Percentiles rank a stretch among this genome's conserved stretches.
phyloP scores from a whole-genome alignment of 2,888 invertebrate species.

The Trichogramma dendrolimi region DNA sequence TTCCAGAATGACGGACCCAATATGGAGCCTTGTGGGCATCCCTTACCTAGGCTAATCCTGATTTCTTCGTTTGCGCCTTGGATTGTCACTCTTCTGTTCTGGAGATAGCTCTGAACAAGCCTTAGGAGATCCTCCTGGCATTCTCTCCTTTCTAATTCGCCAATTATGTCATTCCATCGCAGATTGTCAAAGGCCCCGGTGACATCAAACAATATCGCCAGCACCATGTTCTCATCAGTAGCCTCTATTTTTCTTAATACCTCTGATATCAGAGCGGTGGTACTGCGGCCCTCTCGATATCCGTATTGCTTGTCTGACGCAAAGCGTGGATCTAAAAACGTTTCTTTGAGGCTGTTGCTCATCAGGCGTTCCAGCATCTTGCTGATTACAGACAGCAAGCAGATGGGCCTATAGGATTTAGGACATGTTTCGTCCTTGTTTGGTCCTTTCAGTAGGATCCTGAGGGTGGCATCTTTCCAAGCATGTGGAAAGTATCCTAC shows the following conservation, averaged over 20 bases:
- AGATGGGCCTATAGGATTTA: not conserved
- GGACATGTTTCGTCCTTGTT: not conserved
- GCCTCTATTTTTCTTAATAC: not conserved
- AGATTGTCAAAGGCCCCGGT: slow-evolving; percentile 27
- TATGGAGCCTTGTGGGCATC: slow-evolving; percentile 29
- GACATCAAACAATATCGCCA: slow-evolving; percentile 27
- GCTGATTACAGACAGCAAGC: slow-evolving; percentile 8
- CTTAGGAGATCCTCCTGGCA: slow-evolving; percentile 20
- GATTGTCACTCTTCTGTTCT: slow-evolving; percentile 5
- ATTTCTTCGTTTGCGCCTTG: not conserved
- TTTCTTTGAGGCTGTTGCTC: not conserved
- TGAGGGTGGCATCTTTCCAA: not conserved
- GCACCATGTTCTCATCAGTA: slow-evolving; percentile 4
- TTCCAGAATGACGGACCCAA: slow-evolving; percentile 25
- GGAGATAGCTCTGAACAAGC: slow-evolving; percentile 19
- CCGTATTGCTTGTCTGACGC: slow-evolving; percentile 17
- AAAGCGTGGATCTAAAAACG: not conserved
- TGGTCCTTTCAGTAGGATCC: not conserved
- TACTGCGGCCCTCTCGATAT: slow-evolving; percentile 9
- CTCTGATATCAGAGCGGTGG: slow-evolving; percentile 16
- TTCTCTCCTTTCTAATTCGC: slow-evolving; percentile 4
- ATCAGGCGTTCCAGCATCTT: slow-evolving; percentile 25
- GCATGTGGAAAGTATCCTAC: too few species aligned
- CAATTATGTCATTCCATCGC: slow-evolving; percentile 23
- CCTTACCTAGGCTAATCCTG: not conserved